Conservation (phyloP, 2,797 vertebrate genomes). For the Chromobotia macracanthus region DNA sequence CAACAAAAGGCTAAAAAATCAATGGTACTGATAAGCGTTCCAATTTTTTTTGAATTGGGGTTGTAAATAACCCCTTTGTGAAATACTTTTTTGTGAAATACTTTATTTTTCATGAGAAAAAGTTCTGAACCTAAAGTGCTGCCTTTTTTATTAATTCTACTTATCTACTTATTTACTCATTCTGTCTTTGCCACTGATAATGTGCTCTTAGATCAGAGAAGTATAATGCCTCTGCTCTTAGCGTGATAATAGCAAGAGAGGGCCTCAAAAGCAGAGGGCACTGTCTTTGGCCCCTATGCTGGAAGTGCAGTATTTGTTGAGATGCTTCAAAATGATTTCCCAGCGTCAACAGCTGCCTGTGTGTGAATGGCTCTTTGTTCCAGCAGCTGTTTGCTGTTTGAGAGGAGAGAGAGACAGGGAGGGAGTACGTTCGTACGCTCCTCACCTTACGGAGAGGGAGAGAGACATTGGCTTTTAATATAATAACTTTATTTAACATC, state of each 20-base stretch:
- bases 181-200: background rate
- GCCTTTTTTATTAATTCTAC: background rate
- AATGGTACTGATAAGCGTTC: no score
- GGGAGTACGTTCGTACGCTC: no score
- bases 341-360: slow-evolving; percentile 64
- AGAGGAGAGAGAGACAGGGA: slow-evolving; percentile 17
- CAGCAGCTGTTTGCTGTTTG: slow-evolving; percentile 64
- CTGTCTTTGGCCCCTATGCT: slow-evolving; percentile 56
- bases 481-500: no score
- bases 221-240: background rate
- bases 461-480: background rate
- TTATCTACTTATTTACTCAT: background rate
- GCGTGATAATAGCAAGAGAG: slow-evolving; percentile 21
- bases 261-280: slow-evolving; percentile 56
- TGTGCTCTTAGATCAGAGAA: background rate
- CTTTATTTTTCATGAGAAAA: no score
- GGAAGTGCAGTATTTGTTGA: slow-evolving; percentile 79
- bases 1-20: no score
- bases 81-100: background rate
- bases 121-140: background rate
- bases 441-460: background rate
- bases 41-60: no score
- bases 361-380: slow-evolving; percentile 77
- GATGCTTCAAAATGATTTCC: slow-evolving; percentile 73
- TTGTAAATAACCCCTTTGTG: background rate